Conservation (phyloP, 2,113 vertebrate species). For the Irena cyanogastra region DNA sequence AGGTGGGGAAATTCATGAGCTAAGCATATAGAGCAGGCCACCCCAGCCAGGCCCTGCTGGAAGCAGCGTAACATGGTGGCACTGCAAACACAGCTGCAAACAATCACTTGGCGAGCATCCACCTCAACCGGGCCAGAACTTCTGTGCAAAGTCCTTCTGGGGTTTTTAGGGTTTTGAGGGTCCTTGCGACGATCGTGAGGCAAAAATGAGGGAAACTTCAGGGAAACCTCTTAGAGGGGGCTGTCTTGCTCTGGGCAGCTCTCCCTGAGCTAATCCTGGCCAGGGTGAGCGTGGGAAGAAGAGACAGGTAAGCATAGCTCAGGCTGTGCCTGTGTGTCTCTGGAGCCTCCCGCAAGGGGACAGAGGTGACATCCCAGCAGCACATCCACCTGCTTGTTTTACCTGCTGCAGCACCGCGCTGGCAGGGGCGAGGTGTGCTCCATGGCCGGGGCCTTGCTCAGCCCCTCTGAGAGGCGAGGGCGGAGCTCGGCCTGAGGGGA, state of each 20-base stretch:
- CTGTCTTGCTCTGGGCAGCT: not conserved
- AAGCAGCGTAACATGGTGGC: too few species aligned
- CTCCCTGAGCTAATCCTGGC: not conserved
- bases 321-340: not conserved
- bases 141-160: too few species aligned
- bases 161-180: too few species aligned
- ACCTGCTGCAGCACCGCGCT: not conserved
- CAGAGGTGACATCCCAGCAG: not conserved
- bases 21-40: too few species aligned
- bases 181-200: too few species aligned
- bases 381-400: not conserved
- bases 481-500: not conserved
- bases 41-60: too few species aligned
- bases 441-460: not conserved
- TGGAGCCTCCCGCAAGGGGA: not conserved
- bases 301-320: not conserved
- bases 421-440: not conserved
- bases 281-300: accelerated
- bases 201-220: too few species aligned
- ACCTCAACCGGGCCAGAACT: too few species aligned
- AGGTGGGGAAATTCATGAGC: too few species aligned
- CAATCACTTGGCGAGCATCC: too few species aligned
- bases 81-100: too few species aligned
- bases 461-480: not conserved
- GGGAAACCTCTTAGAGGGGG: too few species aligned